Percentiles rank a stretch among this genome's conserved stretches.
Evolutionary conservation across 2,888 invertebrate genomes (phyloP).

Genomic region (Spilosoma lubricipeda): DNA sequence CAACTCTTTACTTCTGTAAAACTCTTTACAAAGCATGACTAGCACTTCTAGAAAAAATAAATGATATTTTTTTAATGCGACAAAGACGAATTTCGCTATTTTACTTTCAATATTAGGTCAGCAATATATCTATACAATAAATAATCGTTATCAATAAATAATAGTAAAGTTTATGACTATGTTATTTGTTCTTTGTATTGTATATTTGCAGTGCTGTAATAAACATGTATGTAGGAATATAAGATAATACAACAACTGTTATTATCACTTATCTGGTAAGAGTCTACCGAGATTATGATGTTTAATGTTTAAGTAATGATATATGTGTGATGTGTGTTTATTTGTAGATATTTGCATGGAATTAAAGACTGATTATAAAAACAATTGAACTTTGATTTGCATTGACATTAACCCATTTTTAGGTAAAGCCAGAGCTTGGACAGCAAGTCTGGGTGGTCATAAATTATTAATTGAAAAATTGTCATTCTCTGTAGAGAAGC

Average conservation of each 20-base stretch:
- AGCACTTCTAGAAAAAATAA: not conserved
- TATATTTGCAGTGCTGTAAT: constrained; percentile 3
- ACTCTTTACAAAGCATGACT: not conserved
- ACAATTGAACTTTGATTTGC: constrained; percentile 12
- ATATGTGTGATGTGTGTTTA: constrained; percentile 16
- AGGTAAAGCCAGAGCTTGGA: too few species aligned
- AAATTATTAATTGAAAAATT: too few species aligned
- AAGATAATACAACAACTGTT: not conserved
- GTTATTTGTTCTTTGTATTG: not conserved
- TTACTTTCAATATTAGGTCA: not conserved
- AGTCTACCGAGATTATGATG: constrained; percentile 31
- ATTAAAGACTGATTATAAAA: constrained; percentile 56
- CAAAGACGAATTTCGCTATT: not conserved
- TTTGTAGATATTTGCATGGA: constrained; percentile 33
- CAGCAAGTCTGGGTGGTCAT: not conserved
- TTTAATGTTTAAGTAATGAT: not conserved
- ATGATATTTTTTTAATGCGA: not conserved
- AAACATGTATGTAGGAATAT: not conserved
- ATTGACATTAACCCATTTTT: not conserved
- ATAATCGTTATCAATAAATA: not conserved
- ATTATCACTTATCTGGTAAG: constrained; percentile 15
- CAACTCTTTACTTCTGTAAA: not conserved
- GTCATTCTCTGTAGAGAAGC: too few species aligned
- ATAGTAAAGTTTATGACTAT: not conserved
- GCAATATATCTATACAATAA: not conserved